Conservation (phyloP, 2,113 vertebrate genomes). For the Pollachius pollachius region DNA sequence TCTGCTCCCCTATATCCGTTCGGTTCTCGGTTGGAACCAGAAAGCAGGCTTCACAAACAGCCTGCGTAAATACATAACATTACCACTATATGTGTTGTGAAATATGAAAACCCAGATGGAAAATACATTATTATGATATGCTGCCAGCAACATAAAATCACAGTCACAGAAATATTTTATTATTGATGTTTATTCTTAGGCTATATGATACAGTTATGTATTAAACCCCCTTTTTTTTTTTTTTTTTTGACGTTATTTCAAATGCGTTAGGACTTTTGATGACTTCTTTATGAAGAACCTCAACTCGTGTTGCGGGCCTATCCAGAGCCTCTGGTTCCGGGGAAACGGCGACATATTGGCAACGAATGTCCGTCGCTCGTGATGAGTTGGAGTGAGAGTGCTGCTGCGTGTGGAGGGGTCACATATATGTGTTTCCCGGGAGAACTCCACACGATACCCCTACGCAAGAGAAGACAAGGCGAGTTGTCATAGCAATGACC, state of each 20-base stretch:
- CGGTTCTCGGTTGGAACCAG: slow-evolving; percentile 47
- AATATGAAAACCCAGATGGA: neutral
- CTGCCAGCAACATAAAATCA: no score
- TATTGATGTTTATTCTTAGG: no score
- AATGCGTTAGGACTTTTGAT: no score
- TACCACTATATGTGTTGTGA: no score
- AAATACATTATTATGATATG: no score
- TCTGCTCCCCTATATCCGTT: slow-evolving; percentile 56
- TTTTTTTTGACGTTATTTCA: no score
- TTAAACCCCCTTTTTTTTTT: no score
- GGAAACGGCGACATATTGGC: neutral
- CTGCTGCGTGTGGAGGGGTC: slow-evolving; percentile 44
- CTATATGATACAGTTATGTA: no score
- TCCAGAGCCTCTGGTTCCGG: neutral
- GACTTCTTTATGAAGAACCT: no score
- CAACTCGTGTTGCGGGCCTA: neutral
- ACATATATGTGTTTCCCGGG: slow-evolving; percentile 38
- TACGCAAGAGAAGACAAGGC: slow-evolving; percentile 31
- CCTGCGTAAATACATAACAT: neutral
- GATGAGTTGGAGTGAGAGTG: slow-evolving; percentile 58
- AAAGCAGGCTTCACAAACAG: slow-evolving; percentile 27
- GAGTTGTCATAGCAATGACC: slow-evolving; percentile 60
- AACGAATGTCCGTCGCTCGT: no score
- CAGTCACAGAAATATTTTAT: no score
- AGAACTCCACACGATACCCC: slow-evolving; percentile 37